Evolutionary conservation across 2,797 vertebrate species (phyloP).

Genomic region (Selene dorsalis): DNA sequence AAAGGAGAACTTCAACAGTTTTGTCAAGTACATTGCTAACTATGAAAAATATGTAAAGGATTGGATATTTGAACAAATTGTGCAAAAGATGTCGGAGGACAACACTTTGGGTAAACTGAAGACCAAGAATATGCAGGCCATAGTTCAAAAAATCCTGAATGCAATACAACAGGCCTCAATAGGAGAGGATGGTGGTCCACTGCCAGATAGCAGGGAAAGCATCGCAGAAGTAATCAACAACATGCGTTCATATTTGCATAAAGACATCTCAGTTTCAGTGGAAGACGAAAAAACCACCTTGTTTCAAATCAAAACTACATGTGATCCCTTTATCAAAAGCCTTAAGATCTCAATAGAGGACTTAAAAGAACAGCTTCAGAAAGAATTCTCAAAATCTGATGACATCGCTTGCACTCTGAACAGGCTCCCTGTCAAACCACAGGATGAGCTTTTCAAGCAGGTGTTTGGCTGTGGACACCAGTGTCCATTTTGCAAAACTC

Average conservation of each 20-base stretch:
- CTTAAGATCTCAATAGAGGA: constrained; percentile 5
- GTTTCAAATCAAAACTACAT: constrained; percentile 65
- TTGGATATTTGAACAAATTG: constrained; percentile 61
- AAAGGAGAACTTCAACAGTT: constrained; percentile 21
- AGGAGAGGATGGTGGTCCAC: not conserved
- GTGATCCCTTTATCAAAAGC: constrained; percentile 46
- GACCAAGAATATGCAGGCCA: constrained; percentile 13
- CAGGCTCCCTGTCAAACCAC: constrained; percentile 61
- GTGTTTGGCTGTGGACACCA: constrained; percentile 66
- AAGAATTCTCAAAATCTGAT: constrained; percentile 24
- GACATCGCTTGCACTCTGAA: constrained; percentile 36
- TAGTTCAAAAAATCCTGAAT: constrained; percentile 47
- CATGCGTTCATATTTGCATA: constrained; percentile 48
- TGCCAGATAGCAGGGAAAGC: constrained; percentile 45
- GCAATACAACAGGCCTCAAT: constrained; percentile 16
- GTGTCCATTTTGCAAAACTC: constrained; percentile 77
- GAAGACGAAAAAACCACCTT: constrained; percentile 36
- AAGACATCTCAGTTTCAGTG: constrained; percentile 60
- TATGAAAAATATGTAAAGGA: constrained; percentile 72
- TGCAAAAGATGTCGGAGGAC: constrained; percentile 27
- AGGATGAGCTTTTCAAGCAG: constrained; percentile 60
- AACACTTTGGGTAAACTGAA: no score
- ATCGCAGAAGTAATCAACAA: constrained; percentile 48
- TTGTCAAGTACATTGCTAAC: constrained; percentile 39
- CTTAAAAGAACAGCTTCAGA: constrained; percentile 18